Evolutionary conservation across 1,140 invertebrate genomes (phyloP), one percentile per base, ranked within the genome.

Genomic region (Hypothenemus hampei): DNA sequence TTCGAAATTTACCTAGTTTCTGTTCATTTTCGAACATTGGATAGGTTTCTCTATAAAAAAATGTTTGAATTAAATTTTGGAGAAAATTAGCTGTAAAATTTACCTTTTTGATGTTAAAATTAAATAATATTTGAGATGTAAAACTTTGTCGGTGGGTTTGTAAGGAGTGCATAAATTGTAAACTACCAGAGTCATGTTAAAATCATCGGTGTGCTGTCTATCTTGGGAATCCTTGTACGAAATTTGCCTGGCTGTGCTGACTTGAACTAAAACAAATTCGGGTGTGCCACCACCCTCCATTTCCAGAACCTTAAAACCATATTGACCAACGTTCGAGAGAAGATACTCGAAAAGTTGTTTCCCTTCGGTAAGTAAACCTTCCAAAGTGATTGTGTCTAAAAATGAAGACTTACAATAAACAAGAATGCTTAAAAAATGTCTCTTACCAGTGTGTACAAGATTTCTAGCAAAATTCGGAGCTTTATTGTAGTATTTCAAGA

Each of bases 401-500:
- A 74, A 41, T 65, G 49, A 57, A 16, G 23, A n/a, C n/a, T n/a
- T n/a, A n/a, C n/a, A 10, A 15, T 37, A 1, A 37, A 37, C 2
- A 37, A 2, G 3, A 16, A 15, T 31, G 26, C 10, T 13, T 37
- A 2, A 37, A 37, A 51, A 23, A 41, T 3, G 7, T 4, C 6
- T 45, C 40, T 48, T 75, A 86, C 84, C 84, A 70, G 84, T 76
- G 63, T 84, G 78, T 22, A 91, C 77, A 45, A 86, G 78, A 73
- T 91, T 92, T 54, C 86, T 75, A 1, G 90, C 86, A 72, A 82
- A 91, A 72, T 85, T 89, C 5, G 90, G 89, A 18, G 86, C 82
- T 70, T 89, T 87, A 21, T 81, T 82, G 65, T 92, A 93, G 67
- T 92, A 90, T 68, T 87, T 86, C 16, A 85, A 78, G 66, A 93